Conservation (phyloP, 2,888 invertebrate genomes). For the Mesorhabditis spiculigera region DNA sequence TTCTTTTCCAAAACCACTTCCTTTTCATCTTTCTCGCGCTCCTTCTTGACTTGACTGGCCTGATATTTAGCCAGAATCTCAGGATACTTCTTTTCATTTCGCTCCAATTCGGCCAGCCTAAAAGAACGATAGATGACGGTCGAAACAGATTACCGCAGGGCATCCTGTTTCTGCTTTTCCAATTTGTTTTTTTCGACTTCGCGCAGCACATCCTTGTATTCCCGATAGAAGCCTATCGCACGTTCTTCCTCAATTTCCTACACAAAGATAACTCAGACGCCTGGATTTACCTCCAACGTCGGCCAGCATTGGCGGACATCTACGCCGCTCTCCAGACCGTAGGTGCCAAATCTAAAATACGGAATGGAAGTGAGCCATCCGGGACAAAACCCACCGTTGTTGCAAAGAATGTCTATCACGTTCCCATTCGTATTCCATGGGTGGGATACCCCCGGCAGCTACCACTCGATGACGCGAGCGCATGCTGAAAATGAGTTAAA, state of each 20-base stretch:
- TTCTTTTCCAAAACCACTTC: conserved; percentile 81
- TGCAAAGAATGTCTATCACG: conserved; percentile 5
- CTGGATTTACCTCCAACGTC: conserved; percentile 40
- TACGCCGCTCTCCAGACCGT: conserved; percentile 45
- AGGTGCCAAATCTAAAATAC: conserved; percentile 35
- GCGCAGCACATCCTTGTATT: conserved; percentile 30
- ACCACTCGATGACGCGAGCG: conserved; percentile 40
- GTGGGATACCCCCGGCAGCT: conserved; percentile 48
- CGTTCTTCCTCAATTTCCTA: conserved; percentile 48
- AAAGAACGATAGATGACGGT: conserved; percentile 14
- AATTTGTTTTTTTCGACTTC: conserved; percentile 22
- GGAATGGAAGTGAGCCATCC: neutral
- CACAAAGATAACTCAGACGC: neutral
- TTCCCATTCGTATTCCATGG: conserved; percentile 46
- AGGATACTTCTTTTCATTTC: conserved; percentile 63
- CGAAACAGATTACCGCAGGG: conserved; percentile 12
- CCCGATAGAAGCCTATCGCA: conserved; percentile 39
- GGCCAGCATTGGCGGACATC: conserved; percentile 47
- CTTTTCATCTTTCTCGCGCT: conserved; percentile 45
- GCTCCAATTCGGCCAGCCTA: conserved; percentile 64
- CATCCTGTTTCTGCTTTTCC: conserved; percentile 15
- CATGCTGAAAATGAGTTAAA: conserved; percentile 28
- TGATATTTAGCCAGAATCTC: conserved; percentile 33
- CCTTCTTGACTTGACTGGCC: conserved; percentile 38
- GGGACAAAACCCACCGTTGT: neutral